Evolutionary conservation across 2,888 invertebrate species (phyloP).

Genomic region (Polydrusus pterygomalis): DNA sequence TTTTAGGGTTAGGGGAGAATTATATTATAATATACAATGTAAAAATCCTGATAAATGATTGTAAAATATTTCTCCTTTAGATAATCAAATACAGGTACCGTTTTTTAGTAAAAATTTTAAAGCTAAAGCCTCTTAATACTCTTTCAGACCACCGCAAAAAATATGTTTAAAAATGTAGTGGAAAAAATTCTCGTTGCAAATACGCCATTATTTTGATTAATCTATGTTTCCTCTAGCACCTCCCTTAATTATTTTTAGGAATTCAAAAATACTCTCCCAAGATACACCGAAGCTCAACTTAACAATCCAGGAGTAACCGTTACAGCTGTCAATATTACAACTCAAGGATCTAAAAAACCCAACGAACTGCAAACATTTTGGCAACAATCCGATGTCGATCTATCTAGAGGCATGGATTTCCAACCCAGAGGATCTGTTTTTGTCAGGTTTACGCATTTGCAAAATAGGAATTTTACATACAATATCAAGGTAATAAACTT

Average conservation of each 20-base stretch:
- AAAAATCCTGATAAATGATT: too few species aligned
- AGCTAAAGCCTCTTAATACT: too few species aligned
- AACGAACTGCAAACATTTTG: slow-evolving; percentile 83
- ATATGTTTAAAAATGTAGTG: too few species aligned
- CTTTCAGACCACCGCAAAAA: too few species aligned
- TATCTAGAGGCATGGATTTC: slow-evolving; percentile 89
- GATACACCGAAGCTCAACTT: slow-evolving; percentile 78
- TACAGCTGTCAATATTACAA: slow-evolving; percentile 75
- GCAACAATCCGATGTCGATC: slow-evolving; percentile 86
- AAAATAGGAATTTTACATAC: slow-evolving; percentile 83
- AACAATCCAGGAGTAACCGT: slow-evolving; percentile 79
- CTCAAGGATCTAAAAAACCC: slow-evolving; percentile 69
- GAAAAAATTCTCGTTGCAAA: too few species aligned
- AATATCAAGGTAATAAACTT: slow-evolving; percentile 63
- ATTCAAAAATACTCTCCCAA: slow-evolving; percentile 82
- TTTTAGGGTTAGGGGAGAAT: too few species aligned
- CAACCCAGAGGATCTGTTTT: slow-evolving; percentile 83
- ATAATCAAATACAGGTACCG: too few species aligned
- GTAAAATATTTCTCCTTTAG: too few species aligned
- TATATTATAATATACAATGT: too few species aligned
- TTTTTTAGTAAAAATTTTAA: too few species aligned
- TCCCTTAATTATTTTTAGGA: slow-evolving; percentile 77
- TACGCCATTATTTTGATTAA: too few species aligned
- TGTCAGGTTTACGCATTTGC: slow-evolving; percentile 81
- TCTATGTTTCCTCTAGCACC: too few species aligned